Evolutionary conservation across 1,140 invertebrate species (phyloP).

Genomic region (Augochlora pura): DNA sequence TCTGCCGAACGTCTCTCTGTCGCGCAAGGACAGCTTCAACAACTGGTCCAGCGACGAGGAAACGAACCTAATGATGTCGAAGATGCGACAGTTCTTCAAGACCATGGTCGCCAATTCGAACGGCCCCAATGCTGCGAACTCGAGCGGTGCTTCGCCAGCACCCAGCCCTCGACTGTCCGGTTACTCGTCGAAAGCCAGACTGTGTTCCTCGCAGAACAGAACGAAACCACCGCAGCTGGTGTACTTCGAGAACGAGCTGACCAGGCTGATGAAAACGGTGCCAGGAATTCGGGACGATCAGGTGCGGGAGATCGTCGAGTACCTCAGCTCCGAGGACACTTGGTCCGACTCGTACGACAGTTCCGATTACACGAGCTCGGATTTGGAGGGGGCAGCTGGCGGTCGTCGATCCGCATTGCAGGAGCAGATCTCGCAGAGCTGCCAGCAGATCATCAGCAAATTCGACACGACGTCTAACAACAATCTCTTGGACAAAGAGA

Average conservation of each 20-base stretch:
- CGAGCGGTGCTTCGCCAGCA: constrained; percentile 80
- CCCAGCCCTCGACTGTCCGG: constrained; percentile 82
- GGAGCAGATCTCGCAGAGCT: constrained; percentile 92
- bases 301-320: constrained; percentile 94
- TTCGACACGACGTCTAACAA: constrained; percentile 83
- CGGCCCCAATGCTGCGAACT: constrained; percentile 74
- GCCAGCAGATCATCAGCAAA: constrained; percentile 92
- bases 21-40: constrained; percentile 93
- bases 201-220: constrained; percentile 78
- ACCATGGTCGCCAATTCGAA: constrained; percentile 88
- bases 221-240: constrained; percentile 91
- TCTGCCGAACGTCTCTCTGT: constrained; percentile 80
- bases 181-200: constrained; percentile 71
- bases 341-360: constrained; percentile 96
- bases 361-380: constrained; percentile 93
- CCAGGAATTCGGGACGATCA: constrained; percentile 94
- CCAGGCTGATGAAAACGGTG: constrained; percentile 94
- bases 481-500: constrained; percentile 81
- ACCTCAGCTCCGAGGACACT: constrained; percentile 93
- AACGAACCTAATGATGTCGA: constrained; percentile 96
- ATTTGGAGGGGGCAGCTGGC: constrained; percentile 87
- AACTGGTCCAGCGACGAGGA: constrained; percentile 96
- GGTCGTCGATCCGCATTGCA: constrained; percentile 87
- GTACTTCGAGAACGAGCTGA: constrained; percentile 93
- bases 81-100: constrained; percentile 95